These are phyloP conservation scores for Himalopsyche anomala DNA, from an alignment of 2,888 invertebrate genomes.

Conservation along the genomic window DNA sequence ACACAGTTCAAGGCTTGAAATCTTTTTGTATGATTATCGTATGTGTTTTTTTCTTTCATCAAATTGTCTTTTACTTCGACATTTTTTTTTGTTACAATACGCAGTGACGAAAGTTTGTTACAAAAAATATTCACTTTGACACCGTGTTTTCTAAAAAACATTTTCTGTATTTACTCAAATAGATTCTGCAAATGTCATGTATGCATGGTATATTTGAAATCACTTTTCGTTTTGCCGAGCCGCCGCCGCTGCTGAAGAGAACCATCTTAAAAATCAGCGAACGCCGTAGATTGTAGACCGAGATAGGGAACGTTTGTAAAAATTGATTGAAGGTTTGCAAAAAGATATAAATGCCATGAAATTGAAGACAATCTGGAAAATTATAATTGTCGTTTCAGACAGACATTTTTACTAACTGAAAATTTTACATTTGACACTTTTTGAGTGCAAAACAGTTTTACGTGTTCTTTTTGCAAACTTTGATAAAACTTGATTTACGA, in stretches of 20 bases:
- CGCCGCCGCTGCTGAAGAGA: slow-evolving; percentile 54
- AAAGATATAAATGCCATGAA: slow-evolving; percentile 33
- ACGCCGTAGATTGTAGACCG: slow-evolving; percentile 61
- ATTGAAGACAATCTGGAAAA: slow-evolving; percentile 47
- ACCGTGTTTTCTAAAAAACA: slow-evolving; percentile 52
- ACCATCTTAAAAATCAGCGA: slow-evolving; percentile 52
- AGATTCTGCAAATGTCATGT: slow-evolving; percentile 66
- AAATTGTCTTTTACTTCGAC: background rate
- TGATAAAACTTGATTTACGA: background rate
- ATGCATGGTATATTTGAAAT: slow-evolving; percentile 65
- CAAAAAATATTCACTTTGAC: slow-evolving; percentile 40
- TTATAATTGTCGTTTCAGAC: background rate
- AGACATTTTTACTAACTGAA: background rate
- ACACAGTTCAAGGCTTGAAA: slow-evolving; percentile 44
- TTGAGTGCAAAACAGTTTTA: background rate
- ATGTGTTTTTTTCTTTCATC: background rate
- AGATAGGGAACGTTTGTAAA: slow-evolving; percentile 63
- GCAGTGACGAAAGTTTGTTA: too few species aligned
- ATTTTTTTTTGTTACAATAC: slow-evolving; percentile 11
- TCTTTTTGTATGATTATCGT: slow-evolving; percentile 32
- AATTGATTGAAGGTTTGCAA: slow-evolving; percentile 51
- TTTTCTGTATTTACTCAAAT: slow-evolving; percentile 59
- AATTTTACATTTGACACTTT: background rate
- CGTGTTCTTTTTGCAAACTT: slow-evolving; percentile 32
- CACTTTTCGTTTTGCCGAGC: slow-evolving; percentile 63